Evolutionary conservation across 2,888 invertebrate genomes (phyloP).

Genomic region (Blastobasis lacticolella): DNA sequence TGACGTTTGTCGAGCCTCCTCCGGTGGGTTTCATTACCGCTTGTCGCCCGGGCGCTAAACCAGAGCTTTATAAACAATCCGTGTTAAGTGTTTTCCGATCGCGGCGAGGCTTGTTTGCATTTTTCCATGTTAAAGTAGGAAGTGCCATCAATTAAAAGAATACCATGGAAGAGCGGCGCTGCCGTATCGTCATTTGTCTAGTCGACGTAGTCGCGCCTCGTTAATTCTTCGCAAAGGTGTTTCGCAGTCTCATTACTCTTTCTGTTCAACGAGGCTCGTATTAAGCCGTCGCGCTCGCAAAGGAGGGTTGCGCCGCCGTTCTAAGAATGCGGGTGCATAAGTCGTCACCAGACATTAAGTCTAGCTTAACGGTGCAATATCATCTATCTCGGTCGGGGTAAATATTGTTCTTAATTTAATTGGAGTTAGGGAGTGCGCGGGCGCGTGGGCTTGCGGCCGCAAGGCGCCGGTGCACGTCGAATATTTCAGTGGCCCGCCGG

Average conservation of each 20-base stretch:
- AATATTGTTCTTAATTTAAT: slow-evolving; percentile 74
- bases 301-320: slow-evolving; percentile 36
- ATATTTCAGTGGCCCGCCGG: slow-evolving; percentile 63
- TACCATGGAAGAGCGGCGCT: slow-evolving; percentile 26
- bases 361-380: slow-evolving; percentile 63
- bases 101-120: slow-evolving; percentile 48
- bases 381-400: slow-evolving; percentile 65
- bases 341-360: slow-evolving; percentile 61
- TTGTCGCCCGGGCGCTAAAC: slow-evolving; percentile 47
- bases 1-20: slow-evolving; percentile 66
- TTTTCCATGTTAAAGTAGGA: slow-evolving; percentile 40
- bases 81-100: slow-evolving; percentile 59
- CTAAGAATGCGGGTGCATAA: slow-evolving; percentile 61
- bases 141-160: slow-evolving; percentile 48
- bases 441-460: slow-evolving; percentile 38
- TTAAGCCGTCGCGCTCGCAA: slow-evolving; percentile 28
- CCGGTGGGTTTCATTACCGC: slow-evolving; percentile 58
- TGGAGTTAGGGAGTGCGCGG: slow-evolving; percentile 53
- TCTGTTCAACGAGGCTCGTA: slow-evolving; percentile 25
- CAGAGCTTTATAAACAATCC: slow-evolving; percentile 57
- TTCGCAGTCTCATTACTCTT: slow-evolving; percentile 23
- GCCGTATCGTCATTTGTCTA: slow-evolving; percentile 31
- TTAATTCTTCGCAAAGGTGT: slow-evolving; percentile 35
- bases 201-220: slow-evolving; percentile 29
- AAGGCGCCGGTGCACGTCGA: slow-evolving; percentile 63